Percentiles rank a stretch among this genome's conserved stretches.
Evolutionary conservation across 2,888 invertebrate genomes (phyloP).

Genomic region (Ommatoiulus sabulosus): DNA sequence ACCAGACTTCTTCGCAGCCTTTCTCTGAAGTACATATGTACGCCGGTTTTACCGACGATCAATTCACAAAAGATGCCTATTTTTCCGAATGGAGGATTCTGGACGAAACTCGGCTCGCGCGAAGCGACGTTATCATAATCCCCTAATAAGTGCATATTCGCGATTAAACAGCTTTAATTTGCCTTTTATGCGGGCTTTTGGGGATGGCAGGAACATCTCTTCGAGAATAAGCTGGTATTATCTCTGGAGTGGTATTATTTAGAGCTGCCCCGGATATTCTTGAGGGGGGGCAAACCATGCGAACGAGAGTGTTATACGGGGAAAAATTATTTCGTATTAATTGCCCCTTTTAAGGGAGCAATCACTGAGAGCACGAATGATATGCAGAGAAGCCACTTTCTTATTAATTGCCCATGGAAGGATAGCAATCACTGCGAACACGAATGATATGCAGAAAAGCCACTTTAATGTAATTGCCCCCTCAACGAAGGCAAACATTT

Average conservation of each 20-base stretch:
- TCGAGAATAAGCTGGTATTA: not conserved
- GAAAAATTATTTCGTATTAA: no score
- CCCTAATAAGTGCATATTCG: conserved; percentile 39
- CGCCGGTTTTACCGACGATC: not conserved
- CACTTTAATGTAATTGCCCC: not conserved
- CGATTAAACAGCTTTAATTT: conserved; percentile 17
- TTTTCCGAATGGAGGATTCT: not conserved
- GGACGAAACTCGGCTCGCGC: not conserved
- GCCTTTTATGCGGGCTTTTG: not conserved
- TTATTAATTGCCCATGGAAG: not conserved
- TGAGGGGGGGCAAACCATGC: no score
- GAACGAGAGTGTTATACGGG: no score
- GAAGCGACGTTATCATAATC: not conserved
- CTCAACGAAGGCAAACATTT: not conserved
- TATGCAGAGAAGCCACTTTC: no score
- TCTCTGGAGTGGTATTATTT: not conserved
- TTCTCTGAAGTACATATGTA: not conserved
- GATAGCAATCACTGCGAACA: not conserved
- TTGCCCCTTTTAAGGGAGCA: not conserved
- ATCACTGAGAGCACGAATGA: not conserved
- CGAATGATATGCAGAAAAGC: not conserved
- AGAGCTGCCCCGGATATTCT: no score
- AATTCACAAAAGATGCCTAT: not conserved
- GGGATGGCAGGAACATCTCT: not conserved
- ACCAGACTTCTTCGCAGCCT: not conserved